phyloP scores from a whole-genome alignment of 2,797 vertebrate genomes.

The Cercopithecus hamlyni region DNA sequence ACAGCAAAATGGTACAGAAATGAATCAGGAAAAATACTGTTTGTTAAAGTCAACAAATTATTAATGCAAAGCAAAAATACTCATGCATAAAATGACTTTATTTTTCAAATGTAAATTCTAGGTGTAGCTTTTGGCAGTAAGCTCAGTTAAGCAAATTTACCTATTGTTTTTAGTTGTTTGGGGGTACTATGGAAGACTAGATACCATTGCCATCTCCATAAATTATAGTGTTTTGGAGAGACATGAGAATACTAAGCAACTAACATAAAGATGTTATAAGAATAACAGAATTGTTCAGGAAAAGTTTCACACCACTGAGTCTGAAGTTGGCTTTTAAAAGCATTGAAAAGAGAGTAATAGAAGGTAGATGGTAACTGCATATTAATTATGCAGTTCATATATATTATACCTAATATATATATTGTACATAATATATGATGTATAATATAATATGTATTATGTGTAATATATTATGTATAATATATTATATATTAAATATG shows the following conservation, averaged over 20 bases:
- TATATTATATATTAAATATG: background rate
- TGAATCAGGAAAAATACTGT: constrained; percentile 46
- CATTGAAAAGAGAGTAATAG: background rate
- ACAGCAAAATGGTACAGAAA: constrained; percentile 51
- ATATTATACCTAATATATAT: background rate
- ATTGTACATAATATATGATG: no score
- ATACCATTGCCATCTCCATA: background rate
- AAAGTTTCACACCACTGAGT: background rate
- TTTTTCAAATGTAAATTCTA: constrained; percentile 25
- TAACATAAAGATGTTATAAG: background rate
- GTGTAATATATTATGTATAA: no score
- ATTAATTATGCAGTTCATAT: background rate
- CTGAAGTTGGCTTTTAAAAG: background rate
- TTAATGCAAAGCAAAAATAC: constrained; percentile 42
- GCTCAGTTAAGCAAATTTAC: background rate
- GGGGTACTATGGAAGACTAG: background rate
- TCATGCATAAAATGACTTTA: constrained; percentile 46
- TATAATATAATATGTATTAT: no score
- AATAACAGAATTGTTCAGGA: background rate
- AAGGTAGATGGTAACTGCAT: background rate
- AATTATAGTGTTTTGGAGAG: background rate
- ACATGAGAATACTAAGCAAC: background rate
- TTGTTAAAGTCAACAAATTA: constrained; percentile 44
- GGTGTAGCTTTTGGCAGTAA: background rate
- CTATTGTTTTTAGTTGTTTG: background rate